Evolutionary conservation across 2,113 vertebrate genomes (phyloP).

Genomic region (Dryoscopus gambensis): DNA sequence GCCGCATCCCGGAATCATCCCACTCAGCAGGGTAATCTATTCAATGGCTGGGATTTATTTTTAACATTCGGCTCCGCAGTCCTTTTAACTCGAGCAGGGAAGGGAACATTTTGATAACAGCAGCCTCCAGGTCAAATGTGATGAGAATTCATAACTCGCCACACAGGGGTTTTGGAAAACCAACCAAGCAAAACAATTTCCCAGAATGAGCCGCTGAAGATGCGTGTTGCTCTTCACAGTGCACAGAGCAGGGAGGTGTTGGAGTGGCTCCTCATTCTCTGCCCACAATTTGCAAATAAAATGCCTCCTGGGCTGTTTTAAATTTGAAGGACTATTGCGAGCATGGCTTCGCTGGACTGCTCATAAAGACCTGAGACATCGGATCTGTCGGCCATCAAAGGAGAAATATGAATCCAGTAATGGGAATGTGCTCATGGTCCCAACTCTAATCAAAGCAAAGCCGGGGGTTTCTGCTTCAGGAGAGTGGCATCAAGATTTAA

Average conservation of each 20-base stretch:
- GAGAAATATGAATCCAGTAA: background rate
- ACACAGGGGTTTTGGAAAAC: conserved; percentile 15
- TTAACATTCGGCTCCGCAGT: background rate
- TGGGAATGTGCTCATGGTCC: background rate
- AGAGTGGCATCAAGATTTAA: background rate
- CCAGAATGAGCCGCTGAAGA: background rate
- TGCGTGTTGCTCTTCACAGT: background rate
- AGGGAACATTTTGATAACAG: conserved; percentile 36
- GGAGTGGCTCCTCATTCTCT: background rate
- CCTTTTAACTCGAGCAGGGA: conserved; percentile 41
- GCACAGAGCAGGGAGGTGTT: background rate
- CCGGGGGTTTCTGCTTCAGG: background rate
- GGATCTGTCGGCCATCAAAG: background rate
- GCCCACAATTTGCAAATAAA: conserved; percentile 21
- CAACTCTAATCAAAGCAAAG: background rate
- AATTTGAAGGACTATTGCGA: background rate
- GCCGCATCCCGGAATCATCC: background rate
- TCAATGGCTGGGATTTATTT: conserved; percentile 20
- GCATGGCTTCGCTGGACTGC: background rate
- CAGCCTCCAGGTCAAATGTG: conserved; percentile 48
- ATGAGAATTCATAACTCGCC: conserved; percentile 34
- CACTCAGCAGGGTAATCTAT: background rate
- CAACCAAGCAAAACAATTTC: conserved; percentile 41
- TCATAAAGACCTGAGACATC: background rate
- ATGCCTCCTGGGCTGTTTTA: background rate